phyloP scores from a whole-genome alignment of 2,888 invertebrate species.

The Lamellibrachia satsuma region DNA sequence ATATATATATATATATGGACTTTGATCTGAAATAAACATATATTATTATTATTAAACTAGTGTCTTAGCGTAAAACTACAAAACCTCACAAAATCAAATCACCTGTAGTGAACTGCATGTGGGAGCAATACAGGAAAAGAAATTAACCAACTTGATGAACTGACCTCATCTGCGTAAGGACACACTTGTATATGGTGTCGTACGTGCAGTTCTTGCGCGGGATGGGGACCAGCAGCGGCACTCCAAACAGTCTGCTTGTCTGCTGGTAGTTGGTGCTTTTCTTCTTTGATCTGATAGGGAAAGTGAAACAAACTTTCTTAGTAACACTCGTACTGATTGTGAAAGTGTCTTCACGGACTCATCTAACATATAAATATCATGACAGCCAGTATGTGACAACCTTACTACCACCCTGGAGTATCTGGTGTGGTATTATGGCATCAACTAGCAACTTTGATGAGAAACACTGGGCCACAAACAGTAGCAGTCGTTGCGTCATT shows the following conservation, averaged over 20 bases:
- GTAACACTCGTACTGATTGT: not conserved
- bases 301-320: not conserved
- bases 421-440: no score
- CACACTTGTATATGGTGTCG: not conserved
- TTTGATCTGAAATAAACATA: no score
- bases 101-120: not conserved
- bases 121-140: not conserved
- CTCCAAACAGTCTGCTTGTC: not conserved
- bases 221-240: not conserved
- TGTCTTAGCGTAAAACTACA: no score
- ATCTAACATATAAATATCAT: not conserved
- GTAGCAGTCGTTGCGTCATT: no score
- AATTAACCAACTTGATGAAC: not conserved
- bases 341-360: not conserved
- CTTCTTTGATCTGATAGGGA: not conserved
- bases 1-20: no score
- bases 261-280: conserved; percentile 5
- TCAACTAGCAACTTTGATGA: no score
- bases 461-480: no score
- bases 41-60: no score
- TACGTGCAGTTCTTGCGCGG: conserved; percentile 5
- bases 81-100: no score
- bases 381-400: not conserved
- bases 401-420: no score
- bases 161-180: not conserved